Base-by-base conservation (phyloP, 1,140 invertebrate species). In the Glomeris maerens region DNA sequence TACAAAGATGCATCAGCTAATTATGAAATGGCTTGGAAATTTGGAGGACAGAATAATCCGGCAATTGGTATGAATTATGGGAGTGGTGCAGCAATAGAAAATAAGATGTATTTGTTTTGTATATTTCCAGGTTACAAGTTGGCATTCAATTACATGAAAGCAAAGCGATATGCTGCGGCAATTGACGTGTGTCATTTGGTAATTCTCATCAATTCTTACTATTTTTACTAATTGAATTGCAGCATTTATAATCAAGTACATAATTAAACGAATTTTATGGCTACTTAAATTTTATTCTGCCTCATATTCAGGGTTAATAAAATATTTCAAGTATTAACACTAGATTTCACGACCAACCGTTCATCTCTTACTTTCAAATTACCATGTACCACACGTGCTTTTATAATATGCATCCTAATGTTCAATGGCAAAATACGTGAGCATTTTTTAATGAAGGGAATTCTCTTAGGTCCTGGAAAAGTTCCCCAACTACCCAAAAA, bases 91-190 rank as follows among this genome's bases (percentile, higher is more conserved):
- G 10, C 10, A 10, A 36, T 36, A 17, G 17, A 13, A 17, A 17
- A 36, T 36, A 21, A 14, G 4, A 45, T 42, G 20, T 25, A 29
- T 27, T 28, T 52, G 53, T 52, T 53, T 58, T 50, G 45, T 60
- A 7, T 48, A 7, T 3, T 23, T 61, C 10, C 61, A 74, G 90
- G 91, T 0, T 95, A 89, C 63, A 96, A 93, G 68, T 69, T 97
- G 4, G 89, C 88, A 0, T 90, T 90, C 61, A 87, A 86, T 57
- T 81, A 84, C 61, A 74, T 96, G 64, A 98, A 97, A 65, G 81
- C 81, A 2, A 94, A 92, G 66, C 72, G 81, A 49, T 91, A 81
- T 64, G 83, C 88, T 0, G 85, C 93, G 61, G 79, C 81, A 2
- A 87, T 95, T 58, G 83, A 89, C 60, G 75, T 84, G 1, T 84